phyloP scores from a whole-genome alignment of 2,113 vertebrate genomes.

The Gymnorhina tibicen region DNA sequence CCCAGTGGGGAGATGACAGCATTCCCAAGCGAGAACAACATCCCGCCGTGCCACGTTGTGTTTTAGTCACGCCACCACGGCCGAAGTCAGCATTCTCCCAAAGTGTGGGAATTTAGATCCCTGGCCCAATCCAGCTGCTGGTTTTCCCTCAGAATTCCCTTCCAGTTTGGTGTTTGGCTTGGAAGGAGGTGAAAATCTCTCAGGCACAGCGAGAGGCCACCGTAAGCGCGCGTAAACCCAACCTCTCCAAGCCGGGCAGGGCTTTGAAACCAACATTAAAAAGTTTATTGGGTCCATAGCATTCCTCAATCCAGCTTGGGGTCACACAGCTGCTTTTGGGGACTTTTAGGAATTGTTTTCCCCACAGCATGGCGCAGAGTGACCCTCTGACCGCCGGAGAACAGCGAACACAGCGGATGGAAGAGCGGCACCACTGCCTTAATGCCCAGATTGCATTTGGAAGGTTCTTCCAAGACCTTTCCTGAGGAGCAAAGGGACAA shows the following conservation, averaged over 20 bases:
- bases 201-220: fast-evolving
- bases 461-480: neutral
- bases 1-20: neutral
- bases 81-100: neutral
- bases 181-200: neutral
- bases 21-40: neutral
- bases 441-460: neutral
- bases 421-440: neutral
- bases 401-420: fast-evolving
- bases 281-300: fast-evolving
- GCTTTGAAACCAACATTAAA: neutral
- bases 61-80: fast-evolving
- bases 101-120: neutral
- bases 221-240: fast-evolving
- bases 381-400: no score
- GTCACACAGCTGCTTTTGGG: fast-evolving
- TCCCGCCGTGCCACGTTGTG: neutral
- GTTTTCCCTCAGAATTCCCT: neutral
- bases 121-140: neutral
- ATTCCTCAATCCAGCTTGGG: neutral
- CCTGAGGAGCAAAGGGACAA: neutral
- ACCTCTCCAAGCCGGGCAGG: neutral
- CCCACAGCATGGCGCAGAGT: fast-evolving
- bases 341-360: neutral
- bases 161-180: neutral